Percentiles rank a stretch among this genome's conserved stretches.
Evolutionary conservation across 2,888 invertebrate genomes (phyloP).

Genomic region (Branchipolynoe longqiensis): DNA sequence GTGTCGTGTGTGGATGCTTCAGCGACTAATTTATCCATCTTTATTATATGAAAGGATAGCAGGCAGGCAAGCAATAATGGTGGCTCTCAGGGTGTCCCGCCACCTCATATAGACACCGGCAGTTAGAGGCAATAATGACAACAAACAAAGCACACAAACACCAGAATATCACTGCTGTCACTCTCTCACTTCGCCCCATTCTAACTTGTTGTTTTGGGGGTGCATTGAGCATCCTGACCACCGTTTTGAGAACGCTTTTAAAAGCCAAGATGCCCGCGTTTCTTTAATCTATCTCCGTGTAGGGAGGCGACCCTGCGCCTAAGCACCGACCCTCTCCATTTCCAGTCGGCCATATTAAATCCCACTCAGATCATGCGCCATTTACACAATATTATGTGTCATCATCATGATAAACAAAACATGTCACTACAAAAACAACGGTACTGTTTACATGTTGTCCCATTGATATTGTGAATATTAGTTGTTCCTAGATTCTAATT

Average conservation of each 20-base stretch:
- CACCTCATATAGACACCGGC: not conserved
- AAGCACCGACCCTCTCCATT: not conserved
- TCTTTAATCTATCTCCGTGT: constrained; percentile 15
- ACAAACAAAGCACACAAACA: not conserved
- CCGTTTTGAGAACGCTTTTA: not conserved
- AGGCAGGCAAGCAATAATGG: constrained; percentile 55
- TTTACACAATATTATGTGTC: no score
- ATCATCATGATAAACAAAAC: no score
- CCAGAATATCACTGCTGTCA: not conserved
- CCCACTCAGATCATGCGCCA: no score
- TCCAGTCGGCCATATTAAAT: constrained; percentile 28
- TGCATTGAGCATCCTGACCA: not conserved
- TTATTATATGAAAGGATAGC: constrained; percentile 56
- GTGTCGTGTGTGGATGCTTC: constrained; percentile 25
- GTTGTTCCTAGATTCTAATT: no score
- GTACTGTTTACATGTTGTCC: not conserved
- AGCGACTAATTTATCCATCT: constrained; percentile 55
- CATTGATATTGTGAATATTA: no score
- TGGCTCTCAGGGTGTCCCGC: not conserved
- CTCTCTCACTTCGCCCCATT: not conserved
- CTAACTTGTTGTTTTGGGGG: constrained; percentile 3
- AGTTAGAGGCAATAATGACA: not conserved
- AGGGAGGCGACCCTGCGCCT: not conserved
- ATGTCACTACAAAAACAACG: no score
- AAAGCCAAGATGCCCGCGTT: not conserved